Evolutionary conservation across 2,888 invertebrate species (phyloP), one percentile per base, ranked within the genome.

Genomic region (Augiades crinisus): DNA sequence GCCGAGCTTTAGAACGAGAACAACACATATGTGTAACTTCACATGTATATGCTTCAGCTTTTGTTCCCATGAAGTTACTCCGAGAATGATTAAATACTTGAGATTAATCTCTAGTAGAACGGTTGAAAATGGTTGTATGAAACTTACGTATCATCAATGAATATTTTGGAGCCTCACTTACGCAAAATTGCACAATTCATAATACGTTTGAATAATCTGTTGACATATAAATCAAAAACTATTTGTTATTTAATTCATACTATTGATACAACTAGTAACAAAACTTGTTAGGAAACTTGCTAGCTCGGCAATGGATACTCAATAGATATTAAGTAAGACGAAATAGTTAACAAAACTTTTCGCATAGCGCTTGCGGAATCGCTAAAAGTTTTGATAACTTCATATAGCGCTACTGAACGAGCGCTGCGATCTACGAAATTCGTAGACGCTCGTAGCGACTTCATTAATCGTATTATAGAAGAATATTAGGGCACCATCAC

Each of bases 381-480:
- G 27, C 34, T 43, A 41, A 41, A 36, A 43, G 34, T 50, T 50
- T 36, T 43, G 41, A 43, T 43, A 49, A 43, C 41, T 27, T 19
- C n/a, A 49, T 14, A 41, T 17, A 8, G n/a, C 16, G 24, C 22
- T 21, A 16, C 24, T 16, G 19, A 40, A 13, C 10, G 19, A 41
- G 41, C 41, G 34, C 34, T 49, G 6, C 24, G 27, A 54, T 63
- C 71, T 70, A 69, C 70, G 65, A 59, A 61, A 51, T 64, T 67
- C 67, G 74, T 71, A 72, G 71, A 59, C 63, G 59, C 63, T 68
- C 71, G 72, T 70, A 75, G 73, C 72, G 53, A 36, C 16, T 44
- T 30, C 34, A 43, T 10, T 31, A 47, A 21, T 27, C 8, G 14
- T 24, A 4, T 36, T 13, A 6, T 1, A n/a, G n/a, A n/a, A n/a